phyloP scores from a whole-genome alignment of 92 coral and sea anemone species.

The Porites rus region DNA sequence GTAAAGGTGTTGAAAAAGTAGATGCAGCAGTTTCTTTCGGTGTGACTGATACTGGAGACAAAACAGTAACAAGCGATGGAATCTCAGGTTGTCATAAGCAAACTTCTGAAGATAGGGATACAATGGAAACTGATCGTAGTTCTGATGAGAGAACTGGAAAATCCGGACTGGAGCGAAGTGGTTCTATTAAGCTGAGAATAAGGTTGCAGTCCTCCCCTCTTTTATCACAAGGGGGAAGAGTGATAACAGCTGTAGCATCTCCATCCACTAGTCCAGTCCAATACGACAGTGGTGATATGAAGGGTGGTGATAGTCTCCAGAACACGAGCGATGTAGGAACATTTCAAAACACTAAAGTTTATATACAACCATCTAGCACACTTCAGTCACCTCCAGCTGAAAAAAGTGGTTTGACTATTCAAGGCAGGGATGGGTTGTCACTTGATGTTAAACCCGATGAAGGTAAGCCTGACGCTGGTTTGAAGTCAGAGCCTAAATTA shows the following conservation, averaged over 20 bases:
- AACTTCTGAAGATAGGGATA: not conserved
- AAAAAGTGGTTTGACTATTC: not conserved
- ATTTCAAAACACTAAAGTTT: conserved; percentile 41
- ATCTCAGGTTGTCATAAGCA: not conserved
- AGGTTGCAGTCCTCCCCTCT: conserved; percentile 72
- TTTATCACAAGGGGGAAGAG: conserved; percentile 45
- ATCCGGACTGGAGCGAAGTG: conserved; percentile 32
- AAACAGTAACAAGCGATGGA: not conserved
- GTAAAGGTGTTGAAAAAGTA: not conserved
- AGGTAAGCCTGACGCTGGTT: not conserved
- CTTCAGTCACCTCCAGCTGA: not conserved
- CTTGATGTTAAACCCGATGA: conserved; percentile 19
- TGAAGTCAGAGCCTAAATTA: not conserved
- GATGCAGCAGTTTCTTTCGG: not conserved
- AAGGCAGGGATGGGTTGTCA: not conserved
- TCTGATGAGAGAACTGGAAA: not conserved
- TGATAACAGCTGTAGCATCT: conserved; percentile 36
- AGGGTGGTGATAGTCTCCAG: not conserved
- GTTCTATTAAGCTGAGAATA: conserved; percentile 61
- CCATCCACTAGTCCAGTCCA: conserved; percentile 23
- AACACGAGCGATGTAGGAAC: not conserved
- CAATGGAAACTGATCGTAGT: not conserved
- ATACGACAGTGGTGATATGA: not conserved
- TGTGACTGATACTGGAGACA: not conserved
- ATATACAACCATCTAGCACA: conserved; percentile 23